These are phyloP conservation scores for Hyposoter didymator DNA, from an alignment of 2,888 invertebrate genomes.

Conservation along the genomic window DNA sequence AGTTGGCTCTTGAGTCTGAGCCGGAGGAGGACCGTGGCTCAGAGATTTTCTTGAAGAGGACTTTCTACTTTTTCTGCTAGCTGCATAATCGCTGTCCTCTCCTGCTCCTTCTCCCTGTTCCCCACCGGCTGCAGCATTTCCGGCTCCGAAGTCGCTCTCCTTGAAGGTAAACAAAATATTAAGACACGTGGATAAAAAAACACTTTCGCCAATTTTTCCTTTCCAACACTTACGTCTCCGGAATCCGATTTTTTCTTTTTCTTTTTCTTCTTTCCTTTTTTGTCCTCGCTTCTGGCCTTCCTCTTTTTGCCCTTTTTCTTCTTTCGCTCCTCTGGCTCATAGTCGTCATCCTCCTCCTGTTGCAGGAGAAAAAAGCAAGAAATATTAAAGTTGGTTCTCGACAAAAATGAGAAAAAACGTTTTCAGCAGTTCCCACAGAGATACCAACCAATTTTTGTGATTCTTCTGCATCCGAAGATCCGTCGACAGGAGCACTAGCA, in stretches of 20 bases:
- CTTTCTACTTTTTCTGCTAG: conserved; percentile 89
- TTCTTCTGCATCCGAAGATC: conserved; percentile 91
- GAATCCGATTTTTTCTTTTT: conserved; percentile 97
- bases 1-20: conserved; percentile 86
- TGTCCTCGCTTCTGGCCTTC: conserved; percentile 95
- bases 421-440: background rate
- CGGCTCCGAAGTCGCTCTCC: conserved; percentile 92
- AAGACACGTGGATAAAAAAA: background rate
- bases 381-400: background rate
- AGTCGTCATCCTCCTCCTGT: conserved; percentile 94
- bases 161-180: conserved; percentile 77
- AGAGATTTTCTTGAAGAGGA: conserved; percentile 84
- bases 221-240: conserved; percentile 87
- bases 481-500: conserved; percentile 87
- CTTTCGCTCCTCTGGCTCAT: conserved; percentile 93
- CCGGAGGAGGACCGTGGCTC: conserved; percentile 83
- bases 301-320: conserved; percentile 98
- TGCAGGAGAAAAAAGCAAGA: conserved; percentile 2
- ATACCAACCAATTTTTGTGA: conserved; percentile 80
- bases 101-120: conserved; percentile 87
- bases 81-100: conserved; percentile 91
- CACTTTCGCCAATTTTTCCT: background rate
- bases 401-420: background rate
- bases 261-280: conserved; percentile 97
- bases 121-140: conserved; percentile 87